Conservation (phyloP, 2,113 vertebrate genomes). For the Chloroceryle aenea region DNA sequence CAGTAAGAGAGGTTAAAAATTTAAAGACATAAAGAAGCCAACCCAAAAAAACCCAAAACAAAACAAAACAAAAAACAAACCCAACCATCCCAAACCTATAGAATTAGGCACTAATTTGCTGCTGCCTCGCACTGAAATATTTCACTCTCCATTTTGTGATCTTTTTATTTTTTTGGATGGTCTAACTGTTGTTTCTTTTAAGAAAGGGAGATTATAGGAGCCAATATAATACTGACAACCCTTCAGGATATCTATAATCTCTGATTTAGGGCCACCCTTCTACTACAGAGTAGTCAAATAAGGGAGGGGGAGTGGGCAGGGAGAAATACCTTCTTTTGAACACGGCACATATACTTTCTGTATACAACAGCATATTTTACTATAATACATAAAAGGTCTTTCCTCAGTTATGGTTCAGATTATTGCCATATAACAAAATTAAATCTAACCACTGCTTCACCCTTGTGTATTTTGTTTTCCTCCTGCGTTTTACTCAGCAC, state of each 20-base stretch:
- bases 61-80: neutral
- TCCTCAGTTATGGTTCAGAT: neutral
- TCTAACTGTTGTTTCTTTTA: neutral
- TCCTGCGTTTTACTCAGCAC: neutral
- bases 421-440: neutral
- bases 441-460: neutral
- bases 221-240: neutral
- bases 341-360: neutral
- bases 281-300: neutral
- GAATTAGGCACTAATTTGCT: neutral
- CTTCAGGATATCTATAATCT: neutral
- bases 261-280: neutral
- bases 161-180: neutral
- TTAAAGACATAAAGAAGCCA: conserved; percentile 47
- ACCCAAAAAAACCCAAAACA: neutral
- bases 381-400: neutral
- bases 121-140: neutral
- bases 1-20: conserved; percentile 23
- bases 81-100: neutral
- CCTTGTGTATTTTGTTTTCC: neutral
- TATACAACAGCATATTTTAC: neutral
- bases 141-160: accelerated
- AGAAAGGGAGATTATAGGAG: neutral
- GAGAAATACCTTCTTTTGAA: neutral
- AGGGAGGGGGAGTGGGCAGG: no score